Evolutionary conservation across 1,140 invertebrate genomes (phyloP).

Genomic region (Lordiphosa mommai): DNA sequence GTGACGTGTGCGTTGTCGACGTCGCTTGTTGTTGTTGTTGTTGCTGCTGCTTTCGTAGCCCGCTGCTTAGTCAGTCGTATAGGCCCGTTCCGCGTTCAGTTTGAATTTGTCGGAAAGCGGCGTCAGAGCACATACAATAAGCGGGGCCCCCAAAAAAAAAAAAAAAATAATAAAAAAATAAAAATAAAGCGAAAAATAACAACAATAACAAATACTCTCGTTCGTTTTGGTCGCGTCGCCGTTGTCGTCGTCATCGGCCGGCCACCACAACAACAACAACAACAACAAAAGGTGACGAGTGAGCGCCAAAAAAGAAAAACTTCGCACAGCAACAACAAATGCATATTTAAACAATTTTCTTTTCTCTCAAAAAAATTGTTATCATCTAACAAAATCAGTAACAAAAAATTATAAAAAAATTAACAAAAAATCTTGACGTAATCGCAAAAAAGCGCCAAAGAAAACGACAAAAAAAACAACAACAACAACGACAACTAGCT

Average conservation of each 20-base stretch:
- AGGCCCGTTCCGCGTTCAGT: slow-evolving; percentile 56
- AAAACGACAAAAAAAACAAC: slow-evolving; percentile 30
- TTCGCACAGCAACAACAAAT: slow-evolving; percentile 21
- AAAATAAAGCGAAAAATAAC: too few species aligned
- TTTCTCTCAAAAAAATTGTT: slow-evolving; percentile 32
- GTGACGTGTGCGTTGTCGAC: slow-evolving; percentile 49
- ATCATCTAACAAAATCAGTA: slow-evolving; percentile 66
- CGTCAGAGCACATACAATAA: slow-evolving; percentile 40
- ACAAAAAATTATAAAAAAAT: slow-evolving; percentile 13
- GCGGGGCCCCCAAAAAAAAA: slow-evolving; percentile 42
- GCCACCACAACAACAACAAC: slow-evolving; percentile 13
- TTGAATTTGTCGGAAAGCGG: slow-evolving; percentile 50
- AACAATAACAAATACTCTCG: slow-evolving; percentile 2
- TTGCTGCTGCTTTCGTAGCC: slow-evolving; percentile 27
- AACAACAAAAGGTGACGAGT: slow-evolving; percentile 44
- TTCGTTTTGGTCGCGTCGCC: slow-evolving; percentile 1
- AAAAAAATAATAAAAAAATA: too few species aligned
- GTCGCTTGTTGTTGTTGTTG: not conserved
- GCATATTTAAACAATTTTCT: slow-evolving; percentile 27
- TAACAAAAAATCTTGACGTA: slow-evolving; percentile 76
- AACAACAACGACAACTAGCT: slow-evolving; percentile 29
- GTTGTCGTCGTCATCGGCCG: slow-evolving; percentile 1
- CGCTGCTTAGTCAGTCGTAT: slow-evolving; percentile 54
- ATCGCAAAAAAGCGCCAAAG: slow-evolving; percentile 50
- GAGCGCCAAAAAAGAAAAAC: slow-evolving; percentile 18